Evolutionary conservation across 2,113 vertebrate species (phyloP), one percentile per base, ranked within the genome.

Genomic region (Hystrix brachyura): DNA sequence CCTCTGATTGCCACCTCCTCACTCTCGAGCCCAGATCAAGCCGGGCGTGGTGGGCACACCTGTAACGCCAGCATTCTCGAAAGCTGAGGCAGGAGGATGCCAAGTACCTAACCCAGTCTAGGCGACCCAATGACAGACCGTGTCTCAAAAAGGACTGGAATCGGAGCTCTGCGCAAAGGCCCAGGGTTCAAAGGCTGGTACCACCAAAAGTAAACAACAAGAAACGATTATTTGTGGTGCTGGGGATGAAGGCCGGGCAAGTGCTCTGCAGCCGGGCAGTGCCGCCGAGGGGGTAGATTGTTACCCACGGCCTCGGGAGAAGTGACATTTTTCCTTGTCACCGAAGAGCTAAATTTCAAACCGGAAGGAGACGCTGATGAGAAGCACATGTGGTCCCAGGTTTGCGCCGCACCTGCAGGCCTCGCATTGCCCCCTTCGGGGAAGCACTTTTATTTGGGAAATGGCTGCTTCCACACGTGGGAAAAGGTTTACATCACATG

Each of bases 281-380:
- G 38, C n/a, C 38, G 38, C 69, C 3, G 25, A 6, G 0, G 43
- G 46, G 60, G 32, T 65, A 34, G n/a, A 59, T 85, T 53, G 67
- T 65, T 32, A 67, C 51, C 21, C 12, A 4, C n/a, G 59, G 80
- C 83, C 80, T 81, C 65, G 1, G 34, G 83, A 93, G 64, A 93
- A 71, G 65, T n/a, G 27, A 85, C 80, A 57, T 89, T 69, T 87
- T 60, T 18, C 29, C 17, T 27, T 48, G 65, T 94, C 81, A 74
- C 51, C 46, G 62, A 97, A 97, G 64, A 87, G 64, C 72, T 38
- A 91, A 59, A 72, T 93, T 82, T 93, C 62, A 95, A 95, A 83
- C 92, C 46, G 74, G 71, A 96, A 90, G 21, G 81, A 57, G 82
- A 38, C 95, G 11, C 85, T 87, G 60, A 94, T 82, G 55, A 71